Percentiles rank a stretch among this genome's conserved stretches.
Evolutionary conservation across 2,888 invertebrate genomes (phyloP).

Genomic region (Loripinus fragilis): DNA sequence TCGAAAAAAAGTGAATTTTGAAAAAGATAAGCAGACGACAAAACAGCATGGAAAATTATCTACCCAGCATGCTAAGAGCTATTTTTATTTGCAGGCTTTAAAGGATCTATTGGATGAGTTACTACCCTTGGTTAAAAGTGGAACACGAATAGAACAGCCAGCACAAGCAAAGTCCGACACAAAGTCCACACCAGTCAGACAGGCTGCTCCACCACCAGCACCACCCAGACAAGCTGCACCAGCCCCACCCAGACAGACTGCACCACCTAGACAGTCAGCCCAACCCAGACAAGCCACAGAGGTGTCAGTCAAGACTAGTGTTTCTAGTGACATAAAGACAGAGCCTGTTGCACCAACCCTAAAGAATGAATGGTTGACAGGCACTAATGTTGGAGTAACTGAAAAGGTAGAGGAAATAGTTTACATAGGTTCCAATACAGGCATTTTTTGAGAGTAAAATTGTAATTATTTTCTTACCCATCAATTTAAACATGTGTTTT

Average conservation of each 20-base stretch:
- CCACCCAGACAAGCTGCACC: conserved; percentile 31
- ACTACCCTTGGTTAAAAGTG: conserved; percentile 42
- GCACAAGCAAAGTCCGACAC: conserved; percentile 42
- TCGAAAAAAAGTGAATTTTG: too few relatives aligned
- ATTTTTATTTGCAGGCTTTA: conserved; percentile 56
- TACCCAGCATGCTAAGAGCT: too few relatives aligned
- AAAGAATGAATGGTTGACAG: conserved; percentile 69
- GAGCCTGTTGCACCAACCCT: conserved; percentile 32
- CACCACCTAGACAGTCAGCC: not conserved
- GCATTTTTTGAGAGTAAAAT: too few relatives aligned
- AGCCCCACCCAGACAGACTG: conserved; percentile 34
- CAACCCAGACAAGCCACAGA: conserved; percentile 37
- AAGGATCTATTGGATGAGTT: conserved; percentile 67
- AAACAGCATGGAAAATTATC: too few relatives aligned
- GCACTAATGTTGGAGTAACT: conserved; percentile 66
- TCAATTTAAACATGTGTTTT: too few relatives aligned
- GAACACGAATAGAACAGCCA: conserved; percentile 8
- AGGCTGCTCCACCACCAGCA: not conserved
- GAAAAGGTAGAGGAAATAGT: conserved; percentile 59
- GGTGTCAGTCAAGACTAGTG: conserved; percentile 47
- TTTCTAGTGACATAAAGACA: conserved; percentile 30
- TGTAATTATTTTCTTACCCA: too few relatives aligned
- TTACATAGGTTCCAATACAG: too few relatives aligned
- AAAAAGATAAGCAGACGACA: too few relatives aligned
- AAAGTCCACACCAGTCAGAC: conserved; percentile 52